These are phyloP conservation scores for Pteromalus puparum DNA, from an alignment of 1,140 invertebrate species.

Conservation along the genomic window DNA sequence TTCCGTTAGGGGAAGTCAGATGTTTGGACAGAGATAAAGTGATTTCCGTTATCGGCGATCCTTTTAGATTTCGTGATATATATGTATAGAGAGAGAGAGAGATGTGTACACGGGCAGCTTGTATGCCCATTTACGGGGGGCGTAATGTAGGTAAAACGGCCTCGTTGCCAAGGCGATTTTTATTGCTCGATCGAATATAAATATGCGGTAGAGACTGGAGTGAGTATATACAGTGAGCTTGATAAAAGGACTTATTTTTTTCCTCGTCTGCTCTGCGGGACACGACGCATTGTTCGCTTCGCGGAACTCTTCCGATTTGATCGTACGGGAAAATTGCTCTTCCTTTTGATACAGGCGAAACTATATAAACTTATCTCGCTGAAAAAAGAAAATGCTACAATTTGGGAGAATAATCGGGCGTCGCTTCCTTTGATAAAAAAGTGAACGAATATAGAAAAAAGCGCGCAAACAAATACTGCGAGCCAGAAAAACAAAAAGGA, in stretches of 20 bases:
- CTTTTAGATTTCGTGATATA: constrained; percentile 3
- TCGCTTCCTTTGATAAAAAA: too few relatives aligned
- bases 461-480: background rate
- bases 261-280: background rate
- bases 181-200: constrained; percentile 10
- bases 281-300: background rate
- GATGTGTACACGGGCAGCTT: background rate
- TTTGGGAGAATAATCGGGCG: too few relatives aligned
- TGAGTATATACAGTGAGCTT: background rate
- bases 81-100: too few relatives aligned
- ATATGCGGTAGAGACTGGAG: background rate
- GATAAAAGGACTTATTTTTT: background rate
- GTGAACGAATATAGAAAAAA: too few relatives aligned
- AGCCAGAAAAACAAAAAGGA: background rate
- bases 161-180: constrained; percentile 1
- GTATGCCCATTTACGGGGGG: background rate
- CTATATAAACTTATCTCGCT: background rate
- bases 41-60: constrained; percentile 33
- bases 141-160: background rate
- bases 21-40: constrained; percentile 39
- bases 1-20: constrained; percentile 3
- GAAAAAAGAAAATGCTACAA: background rate
- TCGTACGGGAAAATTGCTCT: background rate
- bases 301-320: background rate
- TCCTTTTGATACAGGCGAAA: too few relatives aligned